Evolutionary conservation across 2,888 invertebrate genomes (phyloP), one percentile per base, ranked within the genome.

Genomic region (Plagiodera versicolora): DNA sequence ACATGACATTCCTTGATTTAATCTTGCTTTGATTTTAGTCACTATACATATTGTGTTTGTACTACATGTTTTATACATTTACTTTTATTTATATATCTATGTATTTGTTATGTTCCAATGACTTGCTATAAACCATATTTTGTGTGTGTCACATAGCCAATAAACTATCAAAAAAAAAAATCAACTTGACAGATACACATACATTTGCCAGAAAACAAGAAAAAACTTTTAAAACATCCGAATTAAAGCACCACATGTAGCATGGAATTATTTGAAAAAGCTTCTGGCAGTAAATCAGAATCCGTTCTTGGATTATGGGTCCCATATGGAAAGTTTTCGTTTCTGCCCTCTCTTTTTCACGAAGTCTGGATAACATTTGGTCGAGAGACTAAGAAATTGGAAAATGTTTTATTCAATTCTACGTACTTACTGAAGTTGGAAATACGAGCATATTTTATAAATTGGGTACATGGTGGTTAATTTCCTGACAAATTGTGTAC

Each of bases 271-370:
- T 64, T 61, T 61, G 30, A 50, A 58, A 58, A 56, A 65, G 63
- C 60, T 62, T 60, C 65, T 58, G 56, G 55, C 57, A 58, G 58
- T 61, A 65, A 63, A 61, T 63, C 63, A 62, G 53, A 53, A 55
- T 39, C 45, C 46, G 45, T 44, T 45, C 48, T 60, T 39, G 48
- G 50, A 45, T 62, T 61, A 56, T 51, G 50, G 55, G 58, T 50
- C 56, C 58, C 63, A 60, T 60, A 62, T 60, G 62, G 53, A 60
- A 58, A 62, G 60, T 60, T 60, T 45, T 55, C 52, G 48, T 51
- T 60, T 51, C 47, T 52, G n/a, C 55, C 48, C 49, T n/a, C 30
- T 28, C 16, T 62, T 56, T 47, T 52, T 46, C 55, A 55, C 52
- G 20, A 56, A 52, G 50, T 44, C 19, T 19, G 14, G 51, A 44